These are phyloP conservation scores for Unio delphinus DNA, from an alignment of 2,888 invertebrate species.

Conservation along the genomic window DNA sequence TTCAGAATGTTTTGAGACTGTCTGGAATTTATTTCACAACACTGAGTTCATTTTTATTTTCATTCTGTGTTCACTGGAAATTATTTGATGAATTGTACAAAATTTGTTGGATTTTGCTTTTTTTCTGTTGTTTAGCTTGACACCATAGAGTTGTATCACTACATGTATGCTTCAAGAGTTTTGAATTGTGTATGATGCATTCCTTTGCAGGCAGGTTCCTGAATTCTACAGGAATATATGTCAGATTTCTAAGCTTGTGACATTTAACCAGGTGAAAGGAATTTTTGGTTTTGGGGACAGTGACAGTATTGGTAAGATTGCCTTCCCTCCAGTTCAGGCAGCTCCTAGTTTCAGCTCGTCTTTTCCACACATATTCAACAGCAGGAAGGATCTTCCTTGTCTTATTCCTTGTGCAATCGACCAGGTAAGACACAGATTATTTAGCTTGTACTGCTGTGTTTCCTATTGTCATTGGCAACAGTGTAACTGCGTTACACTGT, in stretches of 20 bases:
- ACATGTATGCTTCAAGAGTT: neutral
- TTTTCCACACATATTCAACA: conserved; percentile 85
- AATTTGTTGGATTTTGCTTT: no score
- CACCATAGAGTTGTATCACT: no score
- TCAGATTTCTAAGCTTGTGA: conserved; percentile 93
- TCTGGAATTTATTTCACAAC: no score
- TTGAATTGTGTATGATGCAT: conserved; percentile 1
- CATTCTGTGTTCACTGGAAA: no score
- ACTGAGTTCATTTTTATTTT: no score
- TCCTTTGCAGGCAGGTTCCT: conserved; percentile 82
- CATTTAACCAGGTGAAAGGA: conserved; percentile 97
- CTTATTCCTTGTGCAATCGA: conserved; percentile 99
- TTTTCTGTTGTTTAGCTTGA: no score
- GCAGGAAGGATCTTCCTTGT: conserved; percentile 83
- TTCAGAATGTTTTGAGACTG: no score
- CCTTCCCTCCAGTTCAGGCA: conserved; percentile 96
- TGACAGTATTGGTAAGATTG: conserved; percentile 96
- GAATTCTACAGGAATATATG: conserved; percentile 95
- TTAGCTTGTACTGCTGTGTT: neutral
- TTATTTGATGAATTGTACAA: no score
- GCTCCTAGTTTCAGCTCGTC: conserved; percentile 84
- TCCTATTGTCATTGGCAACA: neutral
- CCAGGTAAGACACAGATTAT: conserved; percentile 76
- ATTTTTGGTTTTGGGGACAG: conserved; percentile 98
- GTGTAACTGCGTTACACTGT: no score